phyloP scores from a whole-genome alignment of 2,888 invertebrate genomes.

The Ceratothoa steindachneri region DNA sequence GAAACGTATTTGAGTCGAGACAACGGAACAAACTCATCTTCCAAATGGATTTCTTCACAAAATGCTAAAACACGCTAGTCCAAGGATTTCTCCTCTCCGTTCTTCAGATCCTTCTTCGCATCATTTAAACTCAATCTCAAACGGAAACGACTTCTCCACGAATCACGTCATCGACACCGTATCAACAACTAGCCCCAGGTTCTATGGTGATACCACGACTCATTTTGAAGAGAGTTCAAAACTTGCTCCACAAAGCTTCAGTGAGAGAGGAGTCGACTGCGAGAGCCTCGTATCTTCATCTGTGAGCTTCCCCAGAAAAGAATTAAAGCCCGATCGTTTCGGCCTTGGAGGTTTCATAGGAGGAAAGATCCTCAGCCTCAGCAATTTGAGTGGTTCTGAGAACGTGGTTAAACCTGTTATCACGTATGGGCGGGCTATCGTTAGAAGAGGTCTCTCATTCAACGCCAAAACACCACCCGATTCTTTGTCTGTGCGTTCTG shows the following conservation, averaged over 20 bases:
- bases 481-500: slow-evolving; percentile 35
- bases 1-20: too few relatives aligned
- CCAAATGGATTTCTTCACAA: slow-evolving; percentile 7
- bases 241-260: slow-evolving; percentile 25
- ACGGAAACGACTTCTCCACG: not conserved
- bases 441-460: slow-evolving; percentile 39
- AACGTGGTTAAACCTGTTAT: slow-evolving; percentile 36
- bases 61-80: slow-evolving; percentile 46
- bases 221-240: not conserved
- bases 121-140: not conserved
- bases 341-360: slow-evolving; percentile 8
- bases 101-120: not conserved
- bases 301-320: not conserved
- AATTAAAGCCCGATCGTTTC: not conserved
- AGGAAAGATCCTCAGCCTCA: slow-evolving; percentile 4
- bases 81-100: not conserved
- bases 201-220: not conserved
- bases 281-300: slow-evolving; percentile 33
- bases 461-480: slow-evolving; percentile 25
- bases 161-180: not conserved
- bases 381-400: slow-evolving; percentile 8
- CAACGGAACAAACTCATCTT: too few relatives aligned
- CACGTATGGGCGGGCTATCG: slow-evolving; percentile 33
- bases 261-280: slow-evolving; percentile 39
- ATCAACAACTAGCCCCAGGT: not conserved